Evolutionary conservation across 2,797 vertebrate genomes (phyloP).

Genomic region (Helarctos malayanus): DNA sequence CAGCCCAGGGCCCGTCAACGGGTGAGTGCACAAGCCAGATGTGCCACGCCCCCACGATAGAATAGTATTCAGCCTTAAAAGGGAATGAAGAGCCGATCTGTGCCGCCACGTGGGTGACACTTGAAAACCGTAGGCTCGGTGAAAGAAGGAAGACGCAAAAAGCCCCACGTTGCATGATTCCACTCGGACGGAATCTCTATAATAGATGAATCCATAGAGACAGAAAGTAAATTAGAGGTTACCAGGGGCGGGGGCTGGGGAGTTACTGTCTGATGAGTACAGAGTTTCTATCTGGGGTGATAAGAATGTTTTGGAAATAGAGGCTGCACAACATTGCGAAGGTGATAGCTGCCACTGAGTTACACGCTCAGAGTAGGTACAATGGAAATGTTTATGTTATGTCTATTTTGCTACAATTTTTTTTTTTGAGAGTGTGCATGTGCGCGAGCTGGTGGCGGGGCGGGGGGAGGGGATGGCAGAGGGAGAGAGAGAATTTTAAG

Average conservation of each 20-base stretch:
- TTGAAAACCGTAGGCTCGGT: neutral
- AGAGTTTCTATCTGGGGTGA: neutral
- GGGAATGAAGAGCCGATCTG: neutral
- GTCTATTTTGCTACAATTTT: neutral
- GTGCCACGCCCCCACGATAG: accelerated
- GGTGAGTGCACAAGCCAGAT: neutral
- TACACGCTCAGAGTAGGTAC: neutral
- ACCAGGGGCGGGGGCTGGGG: no score
- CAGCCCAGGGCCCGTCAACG: neutral
- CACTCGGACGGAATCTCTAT: neutral
- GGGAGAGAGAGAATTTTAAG: neutral
- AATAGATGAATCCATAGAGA: neutral
- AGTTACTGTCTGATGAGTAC: neutral
- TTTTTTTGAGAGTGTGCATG: neutral
- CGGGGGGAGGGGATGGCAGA: neutral
- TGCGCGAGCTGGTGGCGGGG: accelerated
- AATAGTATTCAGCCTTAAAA: neutral
- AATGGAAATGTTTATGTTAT: neutral
- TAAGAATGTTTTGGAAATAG: neutral
- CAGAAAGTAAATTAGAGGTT: neutral
- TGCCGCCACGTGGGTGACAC: accelerated
- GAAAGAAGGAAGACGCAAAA: neutral
- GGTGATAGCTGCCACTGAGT: neutral
- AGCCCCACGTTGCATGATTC: neutral
- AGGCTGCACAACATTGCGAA: no score